A percentile compares a stretch with the other conserved stretches of the same genome.
Conservation (phyloP, 2,797 vertebrate genomes). For the Acanthopagrus latus region DNA sequence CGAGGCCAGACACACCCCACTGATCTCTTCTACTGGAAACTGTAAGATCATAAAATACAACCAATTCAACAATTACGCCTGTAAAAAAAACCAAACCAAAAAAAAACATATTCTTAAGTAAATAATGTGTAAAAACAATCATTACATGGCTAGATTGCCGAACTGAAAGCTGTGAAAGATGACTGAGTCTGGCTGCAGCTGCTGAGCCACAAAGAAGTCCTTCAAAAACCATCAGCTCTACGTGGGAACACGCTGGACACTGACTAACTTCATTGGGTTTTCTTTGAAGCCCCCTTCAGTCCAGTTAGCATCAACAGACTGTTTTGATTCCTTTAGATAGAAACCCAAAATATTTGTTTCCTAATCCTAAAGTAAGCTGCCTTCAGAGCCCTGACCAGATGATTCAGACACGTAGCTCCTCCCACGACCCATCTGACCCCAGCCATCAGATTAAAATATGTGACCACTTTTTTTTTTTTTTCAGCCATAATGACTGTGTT, state of each 20-base stretch:
- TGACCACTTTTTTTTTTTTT: slow-evolving; percentile 33
- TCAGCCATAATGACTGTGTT: slow-evolving; percentile 57
- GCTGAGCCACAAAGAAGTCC: slow-evolving; percentile 1
- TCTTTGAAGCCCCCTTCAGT: slow-evolving; percentile 47
- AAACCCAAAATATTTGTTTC: slow-evolving; percentile 31
- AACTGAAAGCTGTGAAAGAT: neutral
- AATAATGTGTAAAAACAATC: neutral
- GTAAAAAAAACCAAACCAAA: rapidly evolving
- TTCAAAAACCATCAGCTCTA: neutral
- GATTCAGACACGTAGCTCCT: slow-evolving; percentile 40
- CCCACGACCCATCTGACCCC: slow-evolving; percentile 36
- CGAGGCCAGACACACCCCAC: neutral
- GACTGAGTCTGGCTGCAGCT: neutral
- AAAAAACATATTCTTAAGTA: neutral
- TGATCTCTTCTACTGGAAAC: neutral
- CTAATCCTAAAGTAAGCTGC: slow-evolving; percentile 13
- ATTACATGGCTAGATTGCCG: too few relatives aligned
- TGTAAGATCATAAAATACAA: neutral
- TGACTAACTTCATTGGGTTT: slow-evolving; percentile 23
- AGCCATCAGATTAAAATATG: slow-evolving; percentile 59
- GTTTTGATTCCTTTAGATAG: slow-evolving; percentile 31
- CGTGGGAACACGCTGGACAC: neutral
- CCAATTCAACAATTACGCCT: neutral
- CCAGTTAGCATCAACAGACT: slow-evolving; percentile 18
- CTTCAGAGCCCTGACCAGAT: slow-evolving; percentile 28